Percentiles rank a stretch among this genome's conserved stretches.
Conservation (phyloP, 2,113 vertebrate species). For the Trogon surrucura region DNA sequence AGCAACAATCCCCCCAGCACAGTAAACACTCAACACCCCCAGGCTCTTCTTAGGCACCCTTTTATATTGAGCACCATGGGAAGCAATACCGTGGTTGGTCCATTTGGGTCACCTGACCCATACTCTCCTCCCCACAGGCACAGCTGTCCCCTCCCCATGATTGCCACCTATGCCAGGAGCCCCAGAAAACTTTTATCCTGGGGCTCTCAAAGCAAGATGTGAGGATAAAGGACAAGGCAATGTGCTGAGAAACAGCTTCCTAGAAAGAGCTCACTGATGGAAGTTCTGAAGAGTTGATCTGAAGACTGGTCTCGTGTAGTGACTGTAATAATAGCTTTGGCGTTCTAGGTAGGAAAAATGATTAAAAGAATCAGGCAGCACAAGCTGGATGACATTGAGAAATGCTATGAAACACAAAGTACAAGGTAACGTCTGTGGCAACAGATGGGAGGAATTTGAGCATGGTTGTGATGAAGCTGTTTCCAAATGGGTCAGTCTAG, state of each 20-base stretch:
- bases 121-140: no score
- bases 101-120: no score
- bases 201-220: no score
- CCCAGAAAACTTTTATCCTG: no score
- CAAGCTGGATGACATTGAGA: conserved; percentile 7
- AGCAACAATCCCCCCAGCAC: no score
- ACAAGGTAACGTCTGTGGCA: not conserved
- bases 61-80: no score
- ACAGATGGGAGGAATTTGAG: conserved; percentile 27
- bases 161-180: no score
- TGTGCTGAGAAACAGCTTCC: not conserved
- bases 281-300: not conserved
- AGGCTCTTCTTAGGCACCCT: no score
- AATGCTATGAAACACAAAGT: not conserved
- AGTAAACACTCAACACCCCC: no score
- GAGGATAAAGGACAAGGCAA: not conserved
- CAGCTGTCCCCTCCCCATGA: no score
- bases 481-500: not conserved
- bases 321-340: not conserved
- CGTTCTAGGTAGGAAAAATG: not conserved
- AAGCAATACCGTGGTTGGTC: no score
- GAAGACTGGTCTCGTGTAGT: not conserved
- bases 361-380: not conserved
- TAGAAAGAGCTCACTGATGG: not conserved
- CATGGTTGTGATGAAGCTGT: not conserved